These are phyloP conservation scores for Neolamprologus variostigma DNA, from an alignment of 2,113 vertebrate species.

Conservation along the genomic window DNA sequence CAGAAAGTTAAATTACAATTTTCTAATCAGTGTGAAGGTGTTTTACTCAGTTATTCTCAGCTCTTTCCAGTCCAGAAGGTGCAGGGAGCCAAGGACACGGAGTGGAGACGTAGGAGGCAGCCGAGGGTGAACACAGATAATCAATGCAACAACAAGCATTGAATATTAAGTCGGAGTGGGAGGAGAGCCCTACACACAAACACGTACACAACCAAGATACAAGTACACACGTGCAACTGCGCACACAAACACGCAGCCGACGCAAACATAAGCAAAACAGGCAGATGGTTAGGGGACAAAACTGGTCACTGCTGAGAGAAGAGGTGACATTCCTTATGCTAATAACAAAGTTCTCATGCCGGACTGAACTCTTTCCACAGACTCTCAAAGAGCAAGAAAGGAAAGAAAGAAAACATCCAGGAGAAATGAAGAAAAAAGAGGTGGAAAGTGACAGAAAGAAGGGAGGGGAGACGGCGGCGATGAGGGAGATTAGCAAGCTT, in stretches of 20 bases:
- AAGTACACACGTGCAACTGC: not conserved
- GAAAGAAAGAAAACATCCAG: not conserved
- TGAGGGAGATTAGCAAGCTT: not conserved
- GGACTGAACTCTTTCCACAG: not conserved
- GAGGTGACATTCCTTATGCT: slow-evolving; percentile 65
- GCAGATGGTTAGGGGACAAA: slow-evolving; percentile 48
- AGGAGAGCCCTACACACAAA: slow-evolving; percentile 12
- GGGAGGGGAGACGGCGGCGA: not conserved
- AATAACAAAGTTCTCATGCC: slow-evolving; percentile 43
- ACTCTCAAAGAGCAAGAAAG: not conserved
- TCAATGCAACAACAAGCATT: slow-evolving; percentile 52
- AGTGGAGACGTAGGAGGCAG: slow-evolving; percentile 31
- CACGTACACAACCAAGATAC: not conserved
- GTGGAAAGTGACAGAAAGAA: not conserved
- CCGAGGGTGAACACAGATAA: slow-evolving; percentile 32
- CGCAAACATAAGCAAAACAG: slow-evolving; percentile 4
- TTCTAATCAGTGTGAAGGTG: not conserved
- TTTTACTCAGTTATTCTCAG: not conserved
- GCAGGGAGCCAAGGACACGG: slow-evolving; percentile 24
- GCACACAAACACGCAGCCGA: not conserved
- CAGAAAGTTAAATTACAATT: not conserved
- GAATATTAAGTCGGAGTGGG: slow-evolving; percentile 54
- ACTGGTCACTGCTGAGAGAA: slow-evolving; percentile 10
- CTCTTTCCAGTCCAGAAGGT: slow-evolving; percentile 7
- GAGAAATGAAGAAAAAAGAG: not conserved